phyloP scores from a whole-genome alignment of 2,113 vertebrate genomes.

The Suricata suricatta region DNA sequence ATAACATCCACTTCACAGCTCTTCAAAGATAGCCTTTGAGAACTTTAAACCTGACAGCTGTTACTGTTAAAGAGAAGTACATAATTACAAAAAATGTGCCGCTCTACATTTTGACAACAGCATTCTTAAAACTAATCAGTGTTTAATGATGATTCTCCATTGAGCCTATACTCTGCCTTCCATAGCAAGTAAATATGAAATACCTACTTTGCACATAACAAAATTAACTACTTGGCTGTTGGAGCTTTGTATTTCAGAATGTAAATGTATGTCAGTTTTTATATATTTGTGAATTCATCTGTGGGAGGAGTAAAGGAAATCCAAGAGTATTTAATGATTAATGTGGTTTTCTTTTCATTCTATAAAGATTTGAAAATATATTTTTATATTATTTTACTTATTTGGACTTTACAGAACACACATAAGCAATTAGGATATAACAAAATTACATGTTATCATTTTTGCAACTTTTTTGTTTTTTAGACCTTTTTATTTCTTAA shows the following conservation, averaged over 20 bases:
- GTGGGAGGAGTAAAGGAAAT: constrained; percentile 64
- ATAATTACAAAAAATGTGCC: constrained; percentile 78
- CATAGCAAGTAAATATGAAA: constrained; percentile 60
- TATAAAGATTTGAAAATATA: constrained; percentile 68
- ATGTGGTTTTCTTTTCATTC: constrained; percentile 68
- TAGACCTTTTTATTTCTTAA: constrained; percentile 71
- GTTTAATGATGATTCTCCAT: constrained; percentile 60
- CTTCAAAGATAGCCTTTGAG: constrained; percentile 80
- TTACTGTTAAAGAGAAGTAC: constrained; percentile 76
- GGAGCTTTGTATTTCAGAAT: constrained; percentile 62
- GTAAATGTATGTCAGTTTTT: constrained; percentile 56
- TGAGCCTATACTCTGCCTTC: constrained; percentile 24
- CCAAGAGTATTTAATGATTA: constrained; percentile 57
- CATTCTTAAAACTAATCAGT: constrained; percentile 59
- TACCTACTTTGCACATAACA: constrained; percentile 50
- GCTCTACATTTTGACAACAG: constrained; percentile 78
- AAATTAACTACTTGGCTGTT: constrained; percentile 56
- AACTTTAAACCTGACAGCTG: constrained; percentile 79
- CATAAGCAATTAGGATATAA: constrained; percentile 61
- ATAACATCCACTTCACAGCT: constrained; percentile 77
- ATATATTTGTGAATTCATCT: constrained; percentile 62
- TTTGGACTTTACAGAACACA: constrained; percentile 65
- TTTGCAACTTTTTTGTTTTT: constrained; percentile 60
- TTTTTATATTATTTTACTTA: constrained; percentile 77
- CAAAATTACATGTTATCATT: constrained; percentile 71